Evolutionary conservation across 2,113 vertebrate species (phyloP), one percentile per base, ranked within the genome.

Genomic region (Rhagologus leucostigma): DNA sequence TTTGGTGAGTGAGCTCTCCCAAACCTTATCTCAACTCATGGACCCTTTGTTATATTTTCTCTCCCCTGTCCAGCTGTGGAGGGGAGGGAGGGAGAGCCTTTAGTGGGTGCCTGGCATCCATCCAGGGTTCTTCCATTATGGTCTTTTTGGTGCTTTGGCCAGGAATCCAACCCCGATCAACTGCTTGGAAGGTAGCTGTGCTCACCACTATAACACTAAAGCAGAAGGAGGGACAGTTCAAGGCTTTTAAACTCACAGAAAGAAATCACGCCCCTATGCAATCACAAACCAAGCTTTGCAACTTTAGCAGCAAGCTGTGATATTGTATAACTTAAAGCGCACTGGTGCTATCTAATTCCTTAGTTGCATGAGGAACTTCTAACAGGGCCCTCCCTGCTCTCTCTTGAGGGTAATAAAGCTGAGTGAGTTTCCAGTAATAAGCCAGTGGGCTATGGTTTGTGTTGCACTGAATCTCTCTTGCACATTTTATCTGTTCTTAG

Each of bases 401-500:
- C 23, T 33, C 23, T 24, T 42, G 65, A 32, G 49, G 21, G 8
- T 21, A 90, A 63, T 63, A 65, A 85, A 70, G 6, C 33, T n/a
- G 35, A 60, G 8, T 32, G 68, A 64, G 11, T 30, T 87, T 95
- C 83, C 1, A 0, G 21, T 73, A 89, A 76, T 56, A 85, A 78
- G 60, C 22, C 37, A 42, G 18, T 47, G 42, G 47, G 71, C 24
- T 91, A 49, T 1, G 3, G 22, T 47, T 82, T 81, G 16, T 41
- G 13, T 56, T 67, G 6, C 16, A 42, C 35, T 44, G 46, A 88
- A 71, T 62, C 50, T 84, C 86, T 81, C 21, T 73, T 69, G 41
- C 12, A 39, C 22, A 44, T 93, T 91, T 82, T 11, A n/a, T 90
- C 29, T 89, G 68, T 90, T 97, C 49, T 88, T 86, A 90, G 64